These are phyloP conservation scores for Ara ararauna DNA, from an alignment of 2,797 vertebrate genomes.

Conservation along the genomic window DNA sequence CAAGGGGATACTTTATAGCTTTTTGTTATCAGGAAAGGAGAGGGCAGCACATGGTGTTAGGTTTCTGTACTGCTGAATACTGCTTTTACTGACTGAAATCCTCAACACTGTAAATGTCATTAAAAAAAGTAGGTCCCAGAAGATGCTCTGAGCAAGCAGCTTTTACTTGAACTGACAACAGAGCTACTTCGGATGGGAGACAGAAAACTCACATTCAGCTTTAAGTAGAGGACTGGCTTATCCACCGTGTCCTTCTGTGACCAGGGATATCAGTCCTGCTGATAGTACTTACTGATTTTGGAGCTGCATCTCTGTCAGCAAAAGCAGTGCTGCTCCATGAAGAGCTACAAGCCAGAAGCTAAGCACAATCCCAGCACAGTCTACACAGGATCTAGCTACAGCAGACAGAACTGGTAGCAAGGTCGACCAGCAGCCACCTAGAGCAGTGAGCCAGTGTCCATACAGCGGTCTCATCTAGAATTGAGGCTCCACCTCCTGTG, in stretches of 20 bases:
- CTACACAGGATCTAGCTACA: no score
- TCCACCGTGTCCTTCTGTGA: neutral
- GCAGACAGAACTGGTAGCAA: neutral
- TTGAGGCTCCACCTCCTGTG: accelerated
- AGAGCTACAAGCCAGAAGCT: neutral
- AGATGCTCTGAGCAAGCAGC: neutral
- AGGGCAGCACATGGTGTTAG: neutral
- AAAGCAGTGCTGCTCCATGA: neutral
- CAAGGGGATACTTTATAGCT: neutral
- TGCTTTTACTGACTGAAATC: neutral
- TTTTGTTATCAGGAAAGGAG: neutral
- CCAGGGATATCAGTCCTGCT: neutral
- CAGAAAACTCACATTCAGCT: neutral
- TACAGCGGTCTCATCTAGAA: no score
- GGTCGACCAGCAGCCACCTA: neutral
- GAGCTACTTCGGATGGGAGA: neutral
- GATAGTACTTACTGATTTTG: neutral
- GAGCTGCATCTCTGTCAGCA: neutral
- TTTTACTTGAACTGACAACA: neutral
- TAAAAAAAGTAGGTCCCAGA: neutral
- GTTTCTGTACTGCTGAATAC: neutral
- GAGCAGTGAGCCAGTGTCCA: neutral
- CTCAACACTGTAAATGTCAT: neutral
- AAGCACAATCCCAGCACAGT: neutral
- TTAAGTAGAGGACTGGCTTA: neutral